Evolutionary conservation across 2,797 vertebrate genomes (phyloP), one percentile per base, ranked within the genome.

Genomic region (Botia kubotai): DNA sequence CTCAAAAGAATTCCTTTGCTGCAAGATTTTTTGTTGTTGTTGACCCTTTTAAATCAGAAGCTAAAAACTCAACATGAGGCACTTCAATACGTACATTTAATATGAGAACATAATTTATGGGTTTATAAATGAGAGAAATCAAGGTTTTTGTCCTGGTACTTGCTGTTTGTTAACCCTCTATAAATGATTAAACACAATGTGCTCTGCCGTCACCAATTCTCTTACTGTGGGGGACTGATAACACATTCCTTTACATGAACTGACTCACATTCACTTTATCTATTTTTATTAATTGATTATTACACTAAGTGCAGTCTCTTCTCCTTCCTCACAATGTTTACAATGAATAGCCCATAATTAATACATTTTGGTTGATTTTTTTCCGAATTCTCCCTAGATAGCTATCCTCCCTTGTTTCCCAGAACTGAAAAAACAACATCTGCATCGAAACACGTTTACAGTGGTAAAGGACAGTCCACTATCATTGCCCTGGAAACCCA

Each of bases 121-220:
- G 4, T 73, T 48, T 74, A 36, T 39, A 68, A 72, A 79, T 72
- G 3, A 65, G 29, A 48, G 21, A 80, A 74, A 68, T 80, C 50
- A 68, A 39, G 68, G 16, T 0, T 66, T 57, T 66, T 8, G 29
- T 55, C 13, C 19, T 12, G 48, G 63, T 11, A 29, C 21, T 46
- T 36, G 46, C 57, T 19, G 63, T 68, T 75, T 75, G 72, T 55
- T 48, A 43, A 67, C 50, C 8, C 36, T 72, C 48, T 71, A 76
- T 57, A 76, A 83, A 80, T 83, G 72, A 83, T 83, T 83, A 72
- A 83, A 72, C 77, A n/a, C 48, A 57, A 52, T 16, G n/a, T 74
- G 63, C 74, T 33, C 17, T 71, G 23, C 23, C 29, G 23, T 48
- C 36, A 66, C 52, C 23, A 43, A 8, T 43, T 80, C 63, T 73